phyloP scores from a whole-genome alignment of 2,888 invertebrate species.

The Leptinotarsa rubiginosa region DNA sequence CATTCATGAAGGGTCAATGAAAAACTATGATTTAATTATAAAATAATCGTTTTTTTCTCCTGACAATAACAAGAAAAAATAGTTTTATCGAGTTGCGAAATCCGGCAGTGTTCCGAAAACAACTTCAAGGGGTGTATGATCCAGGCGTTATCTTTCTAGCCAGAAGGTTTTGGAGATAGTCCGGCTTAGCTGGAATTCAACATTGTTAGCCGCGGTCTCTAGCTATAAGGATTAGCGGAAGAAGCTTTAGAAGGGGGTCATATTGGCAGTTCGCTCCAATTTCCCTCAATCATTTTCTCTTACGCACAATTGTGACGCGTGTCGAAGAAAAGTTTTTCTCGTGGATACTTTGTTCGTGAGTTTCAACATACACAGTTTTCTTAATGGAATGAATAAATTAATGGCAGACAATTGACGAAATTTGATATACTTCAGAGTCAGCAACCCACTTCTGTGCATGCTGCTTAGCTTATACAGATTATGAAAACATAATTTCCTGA shows the following conservation, averaged over 20 bases:
- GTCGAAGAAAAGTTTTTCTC: not conserved
- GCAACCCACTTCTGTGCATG: too few relatives aligned
- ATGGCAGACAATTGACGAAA: too few relatives aligned
- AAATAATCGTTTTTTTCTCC: not conserved
- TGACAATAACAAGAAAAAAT: not conserved
- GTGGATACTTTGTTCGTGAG: not conserved
- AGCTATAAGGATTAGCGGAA: constrained; percentile 44
- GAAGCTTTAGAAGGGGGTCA: constrained; percentile 35
- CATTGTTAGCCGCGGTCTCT: constrained; percentile 52
- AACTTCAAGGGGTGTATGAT: constrained; percentile 50
- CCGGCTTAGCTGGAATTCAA: constrained; percentile 51
- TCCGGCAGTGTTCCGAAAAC: constrained; percentile 51
- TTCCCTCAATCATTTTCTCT: constrained; percentile 11
- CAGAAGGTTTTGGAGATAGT: constrained; percentile 48
- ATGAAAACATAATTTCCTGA: too few relatives aligned
- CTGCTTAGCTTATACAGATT: too few relatives aligned
- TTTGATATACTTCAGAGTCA: too few relatives aligned
- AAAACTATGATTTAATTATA: too few relatives aligned
- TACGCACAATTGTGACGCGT: not conserved
- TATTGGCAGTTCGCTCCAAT: constrained; percentile 31
- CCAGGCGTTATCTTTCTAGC: constrained; percentile 53
- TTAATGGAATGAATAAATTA: too few relatives aligned
- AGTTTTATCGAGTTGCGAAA: not conserved
- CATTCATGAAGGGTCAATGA: too few relatives aligned
- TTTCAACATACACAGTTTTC: not conserved